phyloP scores from a whole-genome alignment of 2,797 vertebrate genomes.

The Danio tinwini region DNA sequence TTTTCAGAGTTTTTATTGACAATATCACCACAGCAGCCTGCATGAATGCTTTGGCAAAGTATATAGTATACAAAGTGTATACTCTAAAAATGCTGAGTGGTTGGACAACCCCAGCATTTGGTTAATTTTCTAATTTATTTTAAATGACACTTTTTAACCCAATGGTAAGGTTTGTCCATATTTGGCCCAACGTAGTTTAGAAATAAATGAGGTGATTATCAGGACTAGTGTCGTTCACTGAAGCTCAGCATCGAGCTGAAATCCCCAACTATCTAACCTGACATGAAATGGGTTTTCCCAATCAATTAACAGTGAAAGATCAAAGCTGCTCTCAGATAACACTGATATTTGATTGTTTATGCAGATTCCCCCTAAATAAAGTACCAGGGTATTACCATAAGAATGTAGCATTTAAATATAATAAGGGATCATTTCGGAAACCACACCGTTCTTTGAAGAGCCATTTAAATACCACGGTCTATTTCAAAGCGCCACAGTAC shows the following conservation, averaged over 20 bases:
- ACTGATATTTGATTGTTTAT: constrained; percentile 14
- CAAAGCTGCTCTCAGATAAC: neutral
- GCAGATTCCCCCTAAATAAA: neutral
- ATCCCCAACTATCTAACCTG: neutral
- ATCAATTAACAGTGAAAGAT: neutral
- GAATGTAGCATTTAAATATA: neutral
- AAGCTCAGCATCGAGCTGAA: neutral
- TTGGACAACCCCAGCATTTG: too few species aligned
- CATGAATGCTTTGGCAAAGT: too few species aligned
- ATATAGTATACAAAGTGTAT: too few species aligned
- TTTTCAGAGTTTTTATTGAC: too few species aligned
- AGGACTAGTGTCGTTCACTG: neutral
- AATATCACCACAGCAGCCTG: too few species aligned
- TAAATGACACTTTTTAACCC: too few species aligned
- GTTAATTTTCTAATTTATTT: too few species aligned
- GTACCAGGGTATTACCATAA: neutral
- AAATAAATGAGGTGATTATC: too few species aligned
- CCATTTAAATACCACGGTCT: neutral
- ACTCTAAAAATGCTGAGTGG: too few species aligned
- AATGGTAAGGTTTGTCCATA: too few species aligned
- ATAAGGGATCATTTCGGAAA: neutral
- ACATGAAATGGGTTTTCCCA: neutral
- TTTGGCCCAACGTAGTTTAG: too few species aligned
- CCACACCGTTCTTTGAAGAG: neutral
- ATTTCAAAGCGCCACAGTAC: neutral